Evolutionary conservation across 2,113 vertebrate genomes (phyloP).

Genomic region (Chaenogobius annularis): DNA sequence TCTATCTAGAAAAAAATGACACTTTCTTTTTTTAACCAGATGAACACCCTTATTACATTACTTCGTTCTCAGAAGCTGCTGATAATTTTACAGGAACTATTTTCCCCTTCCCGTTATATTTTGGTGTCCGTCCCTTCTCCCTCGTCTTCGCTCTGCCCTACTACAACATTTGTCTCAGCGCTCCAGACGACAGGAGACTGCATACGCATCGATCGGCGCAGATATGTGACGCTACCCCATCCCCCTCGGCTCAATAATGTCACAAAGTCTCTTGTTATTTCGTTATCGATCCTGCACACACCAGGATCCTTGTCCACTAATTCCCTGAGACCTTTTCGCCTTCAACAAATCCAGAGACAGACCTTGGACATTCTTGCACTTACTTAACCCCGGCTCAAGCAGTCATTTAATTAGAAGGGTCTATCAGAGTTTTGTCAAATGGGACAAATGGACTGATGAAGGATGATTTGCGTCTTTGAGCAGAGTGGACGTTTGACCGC

Average conservation of each 20-base stretch:
- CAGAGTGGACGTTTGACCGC: background rate
- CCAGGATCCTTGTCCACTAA: constrained; percentile 55
- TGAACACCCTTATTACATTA: constrained; percentile 32
- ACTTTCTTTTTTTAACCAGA: background rate
- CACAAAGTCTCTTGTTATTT: constrained; percentile 68
- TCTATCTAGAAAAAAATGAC: background rate
- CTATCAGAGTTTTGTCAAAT: constrained; percentile 7
- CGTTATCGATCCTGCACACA: constrained; percentile 54
- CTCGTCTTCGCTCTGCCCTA: constrained; percentile 15
- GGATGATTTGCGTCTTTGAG: background rate
- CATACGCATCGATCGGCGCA: constrained; percentile 59
- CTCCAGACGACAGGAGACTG: constrained; percentile 50
- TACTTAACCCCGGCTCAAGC: constrained; percentile 18
- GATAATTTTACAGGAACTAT: constrained; percentile 27
- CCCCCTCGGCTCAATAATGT: constrained; percentile 63
- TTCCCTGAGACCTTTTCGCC: constrained; percentile 43
- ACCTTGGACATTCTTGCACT: constrained; percentile 31
- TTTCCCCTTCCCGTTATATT: constrained; percentile 21
- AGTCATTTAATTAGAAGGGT: constrained; percentile 28
- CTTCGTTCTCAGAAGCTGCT: constrained; percentile 29
- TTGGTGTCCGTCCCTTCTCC: constrained; percentile 16
- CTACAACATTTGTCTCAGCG: constrained; percentile 47
- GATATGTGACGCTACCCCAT: constrained; percentile 59
- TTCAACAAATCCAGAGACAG: constrained; percentile 52
- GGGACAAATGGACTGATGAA: background rate